These are phyloP conservation scores for Platycheirus albimanus DNA, from an alignment of 2,888 invertebrate genomes.

Conservation along the genomic window DNA sequence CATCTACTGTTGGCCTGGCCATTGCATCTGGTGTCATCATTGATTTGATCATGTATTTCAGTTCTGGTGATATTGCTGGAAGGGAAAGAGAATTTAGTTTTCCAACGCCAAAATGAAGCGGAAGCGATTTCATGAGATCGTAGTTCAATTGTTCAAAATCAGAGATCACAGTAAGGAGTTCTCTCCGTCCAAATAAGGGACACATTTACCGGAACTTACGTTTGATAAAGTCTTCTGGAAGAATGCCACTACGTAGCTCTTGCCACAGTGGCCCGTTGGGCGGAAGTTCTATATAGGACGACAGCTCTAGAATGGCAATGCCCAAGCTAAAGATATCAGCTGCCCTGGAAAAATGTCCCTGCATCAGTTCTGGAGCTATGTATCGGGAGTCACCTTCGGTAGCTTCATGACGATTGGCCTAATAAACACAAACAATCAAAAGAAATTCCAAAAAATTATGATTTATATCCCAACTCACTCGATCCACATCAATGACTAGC, in stretches of 20 bases:
- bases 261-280: slow-evolving; percentile 88
- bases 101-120: too few relatives aligned
- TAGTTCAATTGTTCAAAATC: too few relatives aligned
- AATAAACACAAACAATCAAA: slow-evolving; percentile 30
- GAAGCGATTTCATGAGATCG: too few relatives aligned
- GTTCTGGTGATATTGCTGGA: slow-evolving; percentile 83
- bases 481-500: slow-evolving; percentile 86
- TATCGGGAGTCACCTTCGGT: slow-evolving; percentile 91
- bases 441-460: neutral
- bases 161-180: too few relatives aligned
- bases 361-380: slow-evolving; percentile 88
- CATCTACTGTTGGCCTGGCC: slow-evolving; percentile 84
- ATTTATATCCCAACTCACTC: slow-evolving; percentile 78
- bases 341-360: slow-evolving; percentile 86
- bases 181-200: too few relatives aligned
- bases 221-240: slow-evolving; percentile 83
- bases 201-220: slow-evolving; percentile 76
- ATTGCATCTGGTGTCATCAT: slow-evolving; percentile 85
- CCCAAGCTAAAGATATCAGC: slow-evolving; percentile 91
- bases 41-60: slow-evolving; percentile 83
- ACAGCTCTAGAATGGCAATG: slow-evolving; percentile 88
- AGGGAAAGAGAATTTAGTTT: neutral
- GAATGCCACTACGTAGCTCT: slow-evolving; percentile 84
- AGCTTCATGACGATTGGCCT: slow-evolving; percentile 84
- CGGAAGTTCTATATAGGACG: slow-evolving; percentile 88